Conservation (phyloP, 2,113 vertebrate species). For the Myrmecobius fasciatus region DNA sequence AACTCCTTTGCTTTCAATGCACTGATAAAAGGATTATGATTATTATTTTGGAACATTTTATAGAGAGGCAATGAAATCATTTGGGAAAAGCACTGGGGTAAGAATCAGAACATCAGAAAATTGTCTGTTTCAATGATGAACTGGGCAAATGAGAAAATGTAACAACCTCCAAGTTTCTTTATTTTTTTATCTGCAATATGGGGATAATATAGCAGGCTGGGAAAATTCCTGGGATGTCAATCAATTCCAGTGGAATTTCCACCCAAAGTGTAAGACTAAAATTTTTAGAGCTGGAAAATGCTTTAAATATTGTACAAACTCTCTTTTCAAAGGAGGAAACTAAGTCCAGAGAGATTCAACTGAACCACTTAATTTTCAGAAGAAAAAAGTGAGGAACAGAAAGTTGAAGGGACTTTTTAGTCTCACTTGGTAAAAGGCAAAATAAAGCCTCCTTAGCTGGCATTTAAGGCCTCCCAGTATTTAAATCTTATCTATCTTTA, state of each 20-base stretch:
- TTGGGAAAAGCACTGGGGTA: not conserved
- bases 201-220: not conserved
- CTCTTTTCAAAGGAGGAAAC: not conserved
- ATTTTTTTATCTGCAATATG: not conserved
- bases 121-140: not conserved
- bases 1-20: conserved; percentile 36
- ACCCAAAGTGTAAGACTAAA: not conserved
- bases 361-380: not conserved
- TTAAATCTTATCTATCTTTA: not conserved
- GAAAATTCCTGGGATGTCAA: not conserved
- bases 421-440: not conserved
- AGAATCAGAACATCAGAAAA: not conserved
- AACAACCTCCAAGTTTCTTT: not conserved
- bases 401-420: not conserved
- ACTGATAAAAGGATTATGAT: conserved; percentile 23
- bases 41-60: conserved; percentile 20
- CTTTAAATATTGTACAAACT: not conserved
- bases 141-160: not conserved
- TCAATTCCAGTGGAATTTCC: not conserved
- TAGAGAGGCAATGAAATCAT: not conserved
- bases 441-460: not conserved
- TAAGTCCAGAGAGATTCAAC: not conserved
- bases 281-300: not conserved
- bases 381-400: not conserved
- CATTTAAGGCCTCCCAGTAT: not conserved